Conservation (phyloP, 2,888 invertebrate genomes). For the Melieria picta region DNA sequence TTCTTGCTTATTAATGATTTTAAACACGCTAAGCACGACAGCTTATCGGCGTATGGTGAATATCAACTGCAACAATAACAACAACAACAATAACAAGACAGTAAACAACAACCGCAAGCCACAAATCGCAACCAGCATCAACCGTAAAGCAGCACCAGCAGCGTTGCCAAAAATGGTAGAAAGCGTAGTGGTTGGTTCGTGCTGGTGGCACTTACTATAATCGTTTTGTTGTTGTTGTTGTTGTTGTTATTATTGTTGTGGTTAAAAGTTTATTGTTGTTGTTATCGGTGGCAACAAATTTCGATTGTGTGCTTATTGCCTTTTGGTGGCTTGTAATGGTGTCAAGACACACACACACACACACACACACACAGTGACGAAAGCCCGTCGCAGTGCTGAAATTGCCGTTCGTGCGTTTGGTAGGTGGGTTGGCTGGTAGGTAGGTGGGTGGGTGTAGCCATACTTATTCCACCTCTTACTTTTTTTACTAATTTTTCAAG, state of each 20-base stretch:
- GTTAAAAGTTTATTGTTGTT: too few species aligned
- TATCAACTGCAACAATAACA: slow-evolving; percentile 1
- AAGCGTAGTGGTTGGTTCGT: not conserved
- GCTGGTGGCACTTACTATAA: too few species aligned
- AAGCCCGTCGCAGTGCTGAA: too few species aligned
- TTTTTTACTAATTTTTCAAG: not conserved
- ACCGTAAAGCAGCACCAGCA: too few species aligned
- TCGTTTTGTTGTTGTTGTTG: too few species aligned
- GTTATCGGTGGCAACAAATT: not conserved
- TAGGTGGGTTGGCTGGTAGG: slow-evolving; percentile 18
- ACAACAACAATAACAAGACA: not conserved
- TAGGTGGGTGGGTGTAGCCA: slow-evolving; percentile 29
- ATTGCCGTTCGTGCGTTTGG: not conserved
- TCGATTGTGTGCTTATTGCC: too few species aligned
- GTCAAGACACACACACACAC: too few species aligned
- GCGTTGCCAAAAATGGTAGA: not conserved
- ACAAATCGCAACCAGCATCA: not conserved
- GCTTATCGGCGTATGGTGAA: not conserved
- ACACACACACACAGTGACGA: too few species aligned
- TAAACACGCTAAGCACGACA: slow-evolving; percentile 33
- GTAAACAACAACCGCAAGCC: not conserved
- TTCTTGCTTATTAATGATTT: slow-evolving; percentile 33
- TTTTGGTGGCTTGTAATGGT: too few species aligned
- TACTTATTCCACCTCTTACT: not conserved
- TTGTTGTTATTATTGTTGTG: too few species aligned